A percentile compares a stretch with the other conserved stretches of the same genome.
These are phyloP conservation scores for Boloria selene DNA, from an alignment of 2,888 invertebrate genomes.

Conservation along the genomic window DNA sequence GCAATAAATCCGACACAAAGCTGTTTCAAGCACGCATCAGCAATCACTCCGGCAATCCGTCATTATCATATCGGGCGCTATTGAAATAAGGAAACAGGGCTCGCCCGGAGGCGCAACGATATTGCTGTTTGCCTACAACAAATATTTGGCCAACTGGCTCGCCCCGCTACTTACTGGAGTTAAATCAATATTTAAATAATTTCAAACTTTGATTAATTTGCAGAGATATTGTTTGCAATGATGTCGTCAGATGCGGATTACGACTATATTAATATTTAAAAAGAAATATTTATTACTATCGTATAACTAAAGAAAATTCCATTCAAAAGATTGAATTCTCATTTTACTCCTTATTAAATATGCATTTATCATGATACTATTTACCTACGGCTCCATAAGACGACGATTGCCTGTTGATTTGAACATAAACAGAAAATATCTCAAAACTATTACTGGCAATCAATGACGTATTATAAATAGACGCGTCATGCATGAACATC, in stretches of 20 bases:
- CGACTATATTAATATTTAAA: slow-evolving; percentile 28
- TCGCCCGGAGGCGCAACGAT: slow-evolving; percentile 57
- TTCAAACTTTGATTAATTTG: slow-evolving; percentile 81
- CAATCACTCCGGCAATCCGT: slow-evolving; percentile 59
- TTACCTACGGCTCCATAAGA: no score
- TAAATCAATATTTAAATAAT: slow-evolving; percentile 81
- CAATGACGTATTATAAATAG: no score
- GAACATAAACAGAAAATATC: no score
- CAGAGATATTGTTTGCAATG: slow-evolving; percentile 76
- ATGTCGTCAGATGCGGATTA: slow-evolving; percentile 58
- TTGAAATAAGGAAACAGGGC: slow-evolving; percentile 49
- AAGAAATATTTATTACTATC: neutral
- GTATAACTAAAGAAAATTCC: no score
- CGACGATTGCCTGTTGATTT: no score
- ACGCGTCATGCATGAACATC: no score
- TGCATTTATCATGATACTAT: no score
- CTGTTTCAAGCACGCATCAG: slow-evolving; percentile 61
- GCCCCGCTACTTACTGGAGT: slow-evolving; percentile 77
- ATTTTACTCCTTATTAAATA: no score
- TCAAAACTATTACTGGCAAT: no score
- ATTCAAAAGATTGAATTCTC: no score
- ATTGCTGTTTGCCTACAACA: slow-evolving; percentile 75
- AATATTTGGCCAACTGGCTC: slow-evolving; percentile 65
- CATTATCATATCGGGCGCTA: slow-evolving; percentile 73
- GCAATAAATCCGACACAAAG: slow-evolving; percentile 57